These are phyloP conservation scores for Brenthis hecate DNA, from an alignment of 2,888 invertebrate species.

Conservation along the genomic window DNA sequence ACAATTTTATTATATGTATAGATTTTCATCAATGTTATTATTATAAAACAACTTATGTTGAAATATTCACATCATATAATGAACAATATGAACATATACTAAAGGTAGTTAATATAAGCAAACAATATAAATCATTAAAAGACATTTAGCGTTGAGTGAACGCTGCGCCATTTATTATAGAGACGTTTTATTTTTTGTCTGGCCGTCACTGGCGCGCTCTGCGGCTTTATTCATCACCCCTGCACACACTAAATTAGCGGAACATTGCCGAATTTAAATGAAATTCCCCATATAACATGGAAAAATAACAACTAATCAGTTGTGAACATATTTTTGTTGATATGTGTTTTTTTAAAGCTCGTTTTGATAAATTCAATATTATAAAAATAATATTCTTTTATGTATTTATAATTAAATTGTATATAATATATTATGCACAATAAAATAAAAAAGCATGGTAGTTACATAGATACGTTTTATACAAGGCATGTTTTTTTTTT, in stretches of 20 bases:
- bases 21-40: neutral
- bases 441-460: no score
- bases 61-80: constrained; percentile 3
- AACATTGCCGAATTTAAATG: constrained; percentile 62
- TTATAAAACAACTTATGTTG: neutral
- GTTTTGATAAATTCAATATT: no score
- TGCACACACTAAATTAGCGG: constrained; percentile 55
- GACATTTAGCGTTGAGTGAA: constrained; percentile 45
- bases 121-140: constrained; percentile 45
- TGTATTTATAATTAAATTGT: no score
- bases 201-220: constrained; percentile 34
- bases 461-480: no score
- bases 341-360: no score
- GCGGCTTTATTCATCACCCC: constrained; percentile 44
- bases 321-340: no score
- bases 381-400: neutral
- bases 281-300: constrained; percentile 43
- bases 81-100: neutral
- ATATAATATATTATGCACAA: no score
- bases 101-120: constrained; percentile 2
- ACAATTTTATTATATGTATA: no score
- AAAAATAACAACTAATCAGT: constrained; percentile 10
- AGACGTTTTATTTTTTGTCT: constrained; percentile 64
- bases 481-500: no score
- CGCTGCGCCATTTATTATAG: constrained; percentile 54